Base-by-base conservation (phyloP, 1,140 invertebrate species). In the Pemphigus obesinymphae region DNA sequence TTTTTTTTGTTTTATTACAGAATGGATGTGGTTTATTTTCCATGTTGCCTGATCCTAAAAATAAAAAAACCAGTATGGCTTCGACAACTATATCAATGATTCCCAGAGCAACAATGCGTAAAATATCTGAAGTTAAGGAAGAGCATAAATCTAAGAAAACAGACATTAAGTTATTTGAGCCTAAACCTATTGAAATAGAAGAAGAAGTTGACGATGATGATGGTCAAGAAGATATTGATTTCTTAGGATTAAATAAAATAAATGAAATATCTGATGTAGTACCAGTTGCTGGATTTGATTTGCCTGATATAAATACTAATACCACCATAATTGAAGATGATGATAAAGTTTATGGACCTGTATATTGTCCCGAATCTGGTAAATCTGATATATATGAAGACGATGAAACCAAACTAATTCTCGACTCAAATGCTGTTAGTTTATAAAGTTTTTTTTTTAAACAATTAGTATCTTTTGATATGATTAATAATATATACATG, bases 171-270 rank as follows among this genome's bases (percentile, higher is more conserved):
- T 23, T 11, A 76, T 29, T 78, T 10, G n/a, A 83, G 34, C 58
- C 48, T 61, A 83, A 82, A 80, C 72, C 63, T 50, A 76, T 83
- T 6, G 73, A 83, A 68, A 34, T 80, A 23, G 82, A 78, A 45
- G 53, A 85, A 29, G 85, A 86, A 84, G 86, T 86, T 83, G 87
- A 88, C 43, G 88, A 87, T 53, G 88, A 88, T 83, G 88, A 89
- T 40, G 89, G 89, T 58, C 86, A 88, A 8, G 88, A 88, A 84
- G 86, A 86, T 26, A 82, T 85, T 6, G 84, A 83, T 17, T 86
- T 86, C 83, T 85, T 87, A 82, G 85, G 84, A 23, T 75, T 85
- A 43, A 84, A 82, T 37, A 83, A 82, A 80, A 70, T 82, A 20
- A 55, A 82, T 82, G 82, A 82, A 80, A 83, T 61, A 2, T 34